These are phyloP conservation scores for Chloroceryle inda DNA, from an alignment of 2,797 vertebrate species.

Conservation along the genomic window DNA sequence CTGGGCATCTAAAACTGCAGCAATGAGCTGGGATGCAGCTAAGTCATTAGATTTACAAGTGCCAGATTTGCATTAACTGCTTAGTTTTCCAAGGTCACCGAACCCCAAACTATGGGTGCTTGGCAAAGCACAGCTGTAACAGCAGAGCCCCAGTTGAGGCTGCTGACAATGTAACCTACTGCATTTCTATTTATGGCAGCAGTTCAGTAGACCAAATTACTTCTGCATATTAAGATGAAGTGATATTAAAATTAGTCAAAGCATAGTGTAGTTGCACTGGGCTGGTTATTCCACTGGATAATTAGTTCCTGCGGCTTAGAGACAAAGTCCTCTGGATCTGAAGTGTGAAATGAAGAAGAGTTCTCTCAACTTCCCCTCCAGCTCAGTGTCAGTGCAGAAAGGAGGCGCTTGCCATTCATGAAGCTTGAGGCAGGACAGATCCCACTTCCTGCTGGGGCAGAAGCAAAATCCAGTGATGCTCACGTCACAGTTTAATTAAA, in stretches of 20 bases:
- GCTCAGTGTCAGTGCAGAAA: background rate
- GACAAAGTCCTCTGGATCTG: background rate
- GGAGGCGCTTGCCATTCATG: rapidly evolving
- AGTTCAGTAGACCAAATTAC: slow-evolving; percentile 35
- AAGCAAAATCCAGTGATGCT: background rate
- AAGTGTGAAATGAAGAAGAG: background rate
- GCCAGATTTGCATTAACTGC: background rate
- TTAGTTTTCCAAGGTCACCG: background rate
- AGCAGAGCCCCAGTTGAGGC: background rate
- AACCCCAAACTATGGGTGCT: background rate
- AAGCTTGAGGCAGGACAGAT: background rate
- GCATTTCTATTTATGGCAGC: slow-evolving; percentile 23
- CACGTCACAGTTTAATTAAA: background rate
- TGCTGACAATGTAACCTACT: slow-evolving; percentile 16
- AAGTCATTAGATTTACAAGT: background rate
- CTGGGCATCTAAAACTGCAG: background rate
- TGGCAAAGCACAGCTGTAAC: rapidly evolving
- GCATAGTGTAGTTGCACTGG: background rate
- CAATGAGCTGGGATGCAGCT: rapidly evolving
- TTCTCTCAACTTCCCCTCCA: rapidly evolving
- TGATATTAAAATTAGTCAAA: slow-evolving; percentile 58
- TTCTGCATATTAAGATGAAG: slow-evolving; percentile 54
- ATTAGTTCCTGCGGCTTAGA: background rate
- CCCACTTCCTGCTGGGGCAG: background rate
- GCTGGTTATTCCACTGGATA: slow-evolving; percentile 5